Conservation (phyloP, 2,113 vertebrate genomes). For the Anser cygnoides region DNA sequence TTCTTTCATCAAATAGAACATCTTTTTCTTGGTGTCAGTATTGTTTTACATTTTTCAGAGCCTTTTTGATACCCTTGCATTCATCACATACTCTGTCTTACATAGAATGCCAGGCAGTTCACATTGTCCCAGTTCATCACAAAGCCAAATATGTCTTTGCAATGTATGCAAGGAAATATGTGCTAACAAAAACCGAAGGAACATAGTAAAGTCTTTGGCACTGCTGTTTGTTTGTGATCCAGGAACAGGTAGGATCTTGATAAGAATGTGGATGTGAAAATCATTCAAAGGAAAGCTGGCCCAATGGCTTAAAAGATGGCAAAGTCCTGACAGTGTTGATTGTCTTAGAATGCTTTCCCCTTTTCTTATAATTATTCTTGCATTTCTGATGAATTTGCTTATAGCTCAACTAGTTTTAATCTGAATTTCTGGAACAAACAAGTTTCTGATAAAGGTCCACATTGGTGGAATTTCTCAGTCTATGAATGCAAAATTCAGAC, state of each 20-base stretch:
- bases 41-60: background rate
- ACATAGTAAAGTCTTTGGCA: background rate
- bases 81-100: background rate
- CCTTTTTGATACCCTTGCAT: background rate
- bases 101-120: background rate
- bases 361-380: background rate
- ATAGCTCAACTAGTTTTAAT: background rate
- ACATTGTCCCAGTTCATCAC: background rate
- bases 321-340: background rate
- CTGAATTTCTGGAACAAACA: background rate
- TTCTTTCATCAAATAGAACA: background rate
- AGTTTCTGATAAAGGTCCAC: background rate
- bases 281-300: background rate
- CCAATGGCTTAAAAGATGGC: background rate
- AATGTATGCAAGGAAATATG: background rate
- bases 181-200: background rate
- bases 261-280: background rate
- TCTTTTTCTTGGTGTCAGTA: background rate
- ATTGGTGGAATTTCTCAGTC: background rate
- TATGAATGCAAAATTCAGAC: background rate
- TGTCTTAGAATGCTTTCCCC: background rate
- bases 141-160: background rate
- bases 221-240: background rate
- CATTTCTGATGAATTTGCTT: background rate
- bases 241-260: background rate